Evolutionary conservation across 2,113 vertebrate genomes (phyloP).

Genomic region (Callionymus lyra): DNA sequence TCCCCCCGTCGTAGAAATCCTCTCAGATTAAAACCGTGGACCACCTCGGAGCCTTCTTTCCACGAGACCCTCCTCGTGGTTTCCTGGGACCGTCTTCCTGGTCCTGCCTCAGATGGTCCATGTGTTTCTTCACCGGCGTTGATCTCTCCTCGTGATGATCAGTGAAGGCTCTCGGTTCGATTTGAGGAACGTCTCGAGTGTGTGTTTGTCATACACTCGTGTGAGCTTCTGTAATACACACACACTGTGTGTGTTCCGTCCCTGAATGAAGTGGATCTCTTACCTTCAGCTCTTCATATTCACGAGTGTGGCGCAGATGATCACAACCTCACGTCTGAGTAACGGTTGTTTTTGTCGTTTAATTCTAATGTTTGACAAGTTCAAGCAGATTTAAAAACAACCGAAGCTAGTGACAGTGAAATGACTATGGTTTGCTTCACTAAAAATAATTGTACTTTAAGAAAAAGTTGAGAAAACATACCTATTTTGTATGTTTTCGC

Average conservation of each 20-base stretch:
- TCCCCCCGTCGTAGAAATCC: constrained; percentile 45
- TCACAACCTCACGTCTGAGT: no score
- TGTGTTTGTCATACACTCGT: constrained; percentile 2
- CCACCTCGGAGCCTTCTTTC: constrained; percentile 37
- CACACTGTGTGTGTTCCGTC: constrained; percentile 3
- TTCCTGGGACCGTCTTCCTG: constrained; percentile 20
- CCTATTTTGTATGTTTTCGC: no score
- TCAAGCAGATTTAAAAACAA: no score
- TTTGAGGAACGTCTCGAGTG: constrained; percentile 6
- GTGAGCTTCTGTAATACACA: background rate
- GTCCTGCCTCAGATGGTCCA: constrained; percentile 17
- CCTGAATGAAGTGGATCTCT: constrained; percentile 15
- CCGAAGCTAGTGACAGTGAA: no score
- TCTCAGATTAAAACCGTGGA: constrained; percentile 54
- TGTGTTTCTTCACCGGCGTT: constrained; percentile 24
- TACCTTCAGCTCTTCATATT: constrained; percentile 1
- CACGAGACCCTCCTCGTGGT: constrained; percentile 4
- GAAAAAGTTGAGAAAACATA: no score
- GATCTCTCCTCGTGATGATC: constrained; percentile 25
- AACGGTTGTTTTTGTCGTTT: no score
- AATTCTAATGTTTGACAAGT: background rate
- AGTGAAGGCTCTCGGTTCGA: constrained; percentile 17
- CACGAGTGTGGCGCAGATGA: no score
- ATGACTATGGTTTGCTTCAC: no score
- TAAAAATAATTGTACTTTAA: no score